Evolutionary conservation across 2,888 invertebrate species (phyloP).

Genomic region (Pristionchus japonicus): DNA sequence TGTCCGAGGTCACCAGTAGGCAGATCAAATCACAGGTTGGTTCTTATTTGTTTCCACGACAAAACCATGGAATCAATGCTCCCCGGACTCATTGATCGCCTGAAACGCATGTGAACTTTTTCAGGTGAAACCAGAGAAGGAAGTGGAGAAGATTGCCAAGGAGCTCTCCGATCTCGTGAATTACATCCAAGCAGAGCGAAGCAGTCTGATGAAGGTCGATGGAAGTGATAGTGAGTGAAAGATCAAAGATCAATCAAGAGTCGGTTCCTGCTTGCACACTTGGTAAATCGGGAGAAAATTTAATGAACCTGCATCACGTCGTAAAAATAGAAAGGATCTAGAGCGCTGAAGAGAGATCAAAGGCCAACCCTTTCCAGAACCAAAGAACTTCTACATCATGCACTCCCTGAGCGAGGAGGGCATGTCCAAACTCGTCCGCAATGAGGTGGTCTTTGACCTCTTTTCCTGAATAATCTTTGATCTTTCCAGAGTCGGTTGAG

Average conservation of each 20-base stretch:
- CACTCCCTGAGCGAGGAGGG: constrained; percentile 47
- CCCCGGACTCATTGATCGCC: too few relatives aligned
- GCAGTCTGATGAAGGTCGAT: constrained; percentile 34
- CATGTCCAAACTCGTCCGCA: constrained; percentile 38
- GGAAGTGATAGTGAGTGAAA: constrained; percentile 29
- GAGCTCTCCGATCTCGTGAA: constrained; percentile 67
- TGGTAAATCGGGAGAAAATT: too few relatives aligned
- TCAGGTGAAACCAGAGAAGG: constrained; percentile 46
- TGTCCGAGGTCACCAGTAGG: constrained; percentile 33
- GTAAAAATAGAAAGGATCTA: too few relatives aligned
- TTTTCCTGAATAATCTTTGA: neutral
- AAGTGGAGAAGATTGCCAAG: constrained; percentile 53
- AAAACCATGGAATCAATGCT: neutral
- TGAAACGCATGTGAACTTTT: neutral
- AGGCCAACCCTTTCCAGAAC: constrained; percentile 4
- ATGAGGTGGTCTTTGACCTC: constrained; percentile 21
- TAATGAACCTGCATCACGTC: too few relatives aligned
- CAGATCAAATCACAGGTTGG: constrained; percentile 38
- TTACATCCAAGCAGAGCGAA: constrained; percentile 65
- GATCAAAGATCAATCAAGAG: too few relatives aligned
- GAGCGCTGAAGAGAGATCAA: neutral
- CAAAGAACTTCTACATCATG: constrained; percentile 46
- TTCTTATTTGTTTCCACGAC: too few relatives aligned
- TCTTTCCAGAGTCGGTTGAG: constrained; percentile 3
- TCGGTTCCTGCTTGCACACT: too few relatives aligned